These are phyloP conservation scores for Chrysogorgia sp. DNA, from an alignment of 92 coral and sea anemone species.

Conservation along the genomic window DNA sequence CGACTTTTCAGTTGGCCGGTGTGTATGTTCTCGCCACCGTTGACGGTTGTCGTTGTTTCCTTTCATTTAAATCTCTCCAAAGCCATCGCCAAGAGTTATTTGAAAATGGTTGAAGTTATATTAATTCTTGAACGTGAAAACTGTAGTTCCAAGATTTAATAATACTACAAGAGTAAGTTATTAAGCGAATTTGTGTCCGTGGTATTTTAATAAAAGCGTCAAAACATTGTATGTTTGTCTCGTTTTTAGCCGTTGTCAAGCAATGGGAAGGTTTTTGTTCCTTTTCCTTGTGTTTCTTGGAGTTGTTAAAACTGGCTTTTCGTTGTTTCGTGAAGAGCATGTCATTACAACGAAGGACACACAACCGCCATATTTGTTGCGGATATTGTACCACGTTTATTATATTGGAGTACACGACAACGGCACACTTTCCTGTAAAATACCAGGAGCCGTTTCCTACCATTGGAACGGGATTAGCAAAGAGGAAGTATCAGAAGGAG, in stretches of 20 bases:
- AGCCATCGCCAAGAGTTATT: too few relatives aligned
- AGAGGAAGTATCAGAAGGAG: slow-evolving; percentile 18
- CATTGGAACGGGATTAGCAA: slow-evolving; percentile 46
- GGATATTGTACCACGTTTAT: slow-evolving; percentile 78
- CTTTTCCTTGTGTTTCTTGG: neutral
- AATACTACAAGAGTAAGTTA: too few relatives aligned
- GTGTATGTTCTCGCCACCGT: too few relatives aligned
- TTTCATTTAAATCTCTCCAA: too few relatives aligned
- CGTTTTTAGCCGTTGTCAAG: neutral
- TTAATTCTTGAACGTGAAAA: too few relatives aligned
- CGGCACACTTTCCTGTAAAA: slow-evolving; percentile 82
- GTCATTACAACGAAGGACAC: neutral
- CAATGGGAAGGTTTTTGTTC: neutral
- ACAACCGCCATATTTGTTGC: slow-evolving; percentile 13
- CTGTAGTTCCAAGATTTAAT: too few relatives aligned
- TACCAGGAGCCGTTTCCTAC: slow-evolving; percentile 79
- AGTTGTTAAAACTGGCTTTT: neutral
- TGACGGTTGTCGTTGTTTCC: too few relatives aligned
- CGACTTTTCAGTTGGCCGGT: too few relatives aligned
- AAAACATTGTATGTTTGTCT: neutral
- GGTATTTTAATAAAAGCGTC: too few relatives aligned
- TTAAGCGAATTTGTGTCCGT: too few relatives aligned
- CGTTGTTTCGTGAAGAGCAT: slow-evolving; percentile 33
- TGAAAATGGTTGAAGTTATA: too few relatives aligned
- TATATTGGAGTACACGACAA: slow-evolving; percentile 85